Evolutionary conservation across 2,113 vertebrate genomes (phyloP).

Genomic region (Plecotus auritus): DNA sequence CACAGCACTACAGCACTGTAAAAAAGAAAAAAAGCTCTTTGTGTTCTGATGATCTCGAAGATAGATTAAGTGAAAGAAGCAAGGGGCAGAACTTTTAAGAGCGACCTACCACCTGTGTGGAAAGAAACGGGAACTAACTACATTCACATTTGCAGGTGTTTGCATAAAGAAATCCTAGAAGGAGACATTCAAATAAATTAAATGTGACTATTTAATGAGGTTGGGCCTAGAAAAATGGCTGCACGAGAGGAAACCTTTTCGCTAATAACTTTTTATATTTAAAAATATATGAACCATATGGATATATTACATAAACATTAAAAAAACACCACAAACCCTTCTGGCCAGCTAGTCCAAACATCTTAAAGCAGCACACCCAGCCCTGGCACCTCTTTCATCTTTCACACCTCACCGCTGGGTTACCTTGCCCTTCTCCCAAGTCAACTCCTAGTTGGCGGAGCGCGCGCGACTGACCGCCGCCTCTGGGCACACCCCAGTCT

Average conservation of each 20-base stretch:
- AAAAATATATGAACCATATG: background rate
- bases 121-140: background rate
- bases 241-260: background rate
- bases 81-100: background rate
- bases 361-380: background rate
- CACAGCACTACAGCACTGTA: background rate
- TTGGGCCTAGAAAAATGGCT: background rate
- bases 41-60: background rate
- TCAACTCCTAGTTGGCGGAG: background rate
- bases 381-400: background rate
- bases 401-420: background rate
- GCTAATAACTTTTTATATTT: background rate
- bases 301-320: background rate
- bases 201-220: background rate
- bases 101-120: background rate
- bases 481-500: rapidly evolving
- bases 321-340: background rate
- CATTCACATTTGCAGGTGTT: background rate
- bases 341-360: background rate
- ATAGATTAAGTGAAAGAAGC: background rate
- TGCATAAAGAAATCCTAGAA: conserved; percentile 31
- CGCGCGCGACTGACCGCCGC: background rate
- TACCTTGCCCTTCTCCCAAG: background rate
- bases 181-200: background rate
- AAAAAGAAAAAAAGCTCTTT: background rate